A percentile compares a stretch with the other conserved stretches of the same genome.
Evolutionary conservation across 2,797 vertebrate species (phyloP).

Genomic region (Vireo griseus): DNA sequence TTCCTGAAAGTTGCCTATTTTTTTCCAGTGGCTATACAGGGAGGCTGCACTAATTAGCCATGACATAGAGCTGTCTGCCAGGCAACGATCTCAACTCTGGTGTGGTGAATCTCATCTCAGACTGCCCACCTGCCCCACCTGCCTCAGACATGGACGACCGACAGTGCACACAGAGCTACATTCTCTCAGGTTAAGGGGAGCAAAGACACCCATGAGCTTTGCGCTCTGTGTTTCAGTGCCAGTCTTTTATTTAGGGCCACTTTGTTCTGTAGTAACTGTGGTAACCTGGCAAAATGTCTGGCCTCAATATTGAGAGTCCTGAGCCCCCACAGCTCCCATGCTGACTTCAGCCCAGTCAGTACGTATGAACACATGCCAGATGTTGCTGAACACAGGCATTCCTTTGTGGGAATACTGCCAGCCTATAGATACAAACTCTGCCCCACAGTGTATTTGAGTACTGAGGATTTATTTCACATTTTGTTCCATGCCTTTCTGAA

Average conservation of each 20-base stretch:
- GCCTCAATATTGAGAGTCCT: neutral
- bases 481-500: neutral
- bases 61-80: neutral
- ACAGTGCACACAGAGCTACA: rapidly evolving
- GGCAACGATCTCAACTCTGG: neutral
- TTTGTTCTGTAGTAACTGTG: neutral
- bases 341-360: neutral
- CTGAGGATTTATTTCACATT: slow-evolving; percentile 26
- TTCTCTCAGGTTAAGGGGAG: neutral
- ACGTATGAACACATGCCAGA: neutral
- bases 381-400: slow-evolving; percentile 13
- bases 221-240: neutral
- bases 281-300: slow-evolving; percentile 17
- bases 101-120: neutral
- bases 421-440: slow-evolving; percentile 8
- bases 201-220: neutral
- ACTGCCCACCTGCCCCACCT: neutral
- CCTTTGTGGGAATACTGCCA: neutral
- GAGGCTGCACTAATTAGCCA: neutral
- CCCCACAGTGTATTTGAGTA: neutral
- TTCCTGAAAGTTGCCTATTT: neutral
- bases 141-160: rapidly evolving
- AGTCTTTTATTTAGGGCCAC: neutral
- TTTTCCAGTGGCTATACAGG: neutral
- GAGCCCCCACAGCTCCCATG: neutral